A percentile compares a stretch with the other conserved stretches of the same genome.
phyloP scores from a whole-genome alignment of 2,113 vertebrate species.

The Irena cyanogastra region DNA sequence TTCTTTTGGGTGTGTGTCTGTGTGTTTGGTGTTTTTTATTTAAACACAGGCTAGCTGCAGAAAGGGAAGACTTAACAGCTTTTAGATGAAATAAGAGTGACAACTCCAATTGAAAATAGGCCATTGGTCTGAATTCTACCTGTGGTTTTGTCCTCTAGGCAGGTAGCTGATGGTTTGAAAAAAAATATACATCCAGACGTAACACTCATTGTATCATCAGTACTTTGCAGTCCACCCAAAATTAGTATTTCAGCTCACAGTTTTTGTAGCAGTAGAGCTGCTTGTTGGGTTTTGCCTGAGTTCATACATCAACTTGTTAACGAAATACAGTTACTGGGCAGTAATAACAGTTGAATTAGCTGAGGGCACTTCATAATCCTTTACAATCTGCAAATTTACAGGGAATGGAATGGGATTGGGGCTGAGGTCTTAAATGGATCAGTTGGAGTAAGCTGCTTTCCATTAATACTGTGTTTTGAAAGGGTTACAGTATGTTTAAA shows the following conservation, averaged over 20 bases:
- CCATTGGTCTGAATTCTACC: neutral
- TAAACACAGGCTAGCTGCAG: neutral
- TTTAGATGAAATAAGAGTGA: neutral
- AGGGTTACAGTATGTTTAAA: too few relatives aligned
- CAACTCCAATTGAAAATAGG: fast-evolving
- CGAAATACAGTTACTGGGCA: neutral
- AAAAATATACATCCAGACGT: fast-evolving
- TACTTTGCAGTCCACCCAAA: neutral
- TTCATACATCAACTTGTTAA: fast-evolving
- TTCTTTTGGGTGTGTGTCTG: too few relatives aligned
- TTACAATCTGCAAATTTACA: neutral
- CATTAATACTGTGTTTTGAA: neutral
- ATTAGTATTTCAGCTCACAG: neutral
- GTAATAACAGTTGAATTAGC: too few relatives aligned
- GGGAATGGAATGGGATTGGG: neutral
- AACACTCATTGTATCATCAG: fast-evolving
- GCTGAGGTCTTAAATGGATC: neutral
- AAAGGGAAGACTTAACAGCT: neutral
- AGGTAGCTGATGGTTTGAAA: neutral
- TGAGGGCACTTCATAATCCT: neutral
- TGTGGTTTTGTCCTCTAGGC: neutral
- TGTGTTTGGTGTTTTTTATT: neutral
- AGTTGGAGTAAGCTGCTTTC: neutral
- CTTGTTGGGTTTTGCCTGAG: neutral
- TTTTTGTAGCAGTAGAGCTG: too few relatives aligned